These are phyloP conservation scores for Tetrapedia diversipes DNA, from an alignment of 2,888 invertebrate species.

Conservation along the genomic window DNA sequence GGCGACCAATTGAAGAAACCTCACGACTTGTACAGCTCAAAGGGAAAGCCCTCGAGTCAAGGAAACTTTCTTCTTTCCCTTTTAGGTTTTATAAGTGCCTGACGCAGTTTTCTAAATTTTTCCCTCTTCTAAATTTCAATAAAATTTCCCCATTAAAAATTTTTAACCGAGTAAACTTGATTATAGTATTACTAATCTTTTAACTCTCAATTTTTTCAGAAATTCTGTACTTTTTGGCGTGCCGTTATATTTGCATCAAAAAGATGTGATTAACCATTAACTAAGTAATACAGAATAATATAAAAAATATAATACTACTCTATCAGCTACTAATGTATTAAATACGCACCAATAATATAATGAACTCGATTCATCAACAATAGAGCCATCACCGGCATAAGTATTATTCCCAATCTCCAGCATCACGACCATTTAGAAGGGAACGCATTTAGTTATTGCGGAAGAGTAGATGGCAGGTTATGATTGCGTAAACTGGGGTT, in stretches of 20 bases:
- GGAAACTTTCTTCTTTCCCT: neutral
- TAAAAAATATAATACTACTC: neutral
- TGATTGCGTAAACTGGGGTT: slow-evolving; percentile 61
- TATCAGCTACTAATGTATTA: neutral
- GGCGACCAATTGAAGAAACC: neutral
- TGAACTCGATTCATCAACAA: neutral
- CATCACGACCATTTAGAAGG: neutral
- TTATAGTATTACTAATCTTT: too few species aligned
- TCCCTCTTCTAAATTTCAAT: too few species aligned
- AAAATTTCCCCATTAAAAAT: too few species aligned
- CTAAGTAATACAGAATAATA: neutral
- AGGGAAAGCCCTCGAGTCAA: neutral
- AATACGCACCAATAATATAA: neutral
- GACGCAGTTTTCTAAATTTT: too few species aligned
- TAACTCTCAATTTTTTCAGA: too few species aligned
- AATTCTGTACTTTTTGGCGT: too few species aligned
- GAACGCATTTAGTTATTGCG: slow-evolving; percentile 46
- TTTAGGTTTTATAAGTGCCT: too few species aligned
- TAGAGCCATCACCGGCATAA: neutral
- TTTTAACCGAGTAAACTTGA: too few species aligned
- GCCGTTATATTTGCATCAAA: too few species aligned
- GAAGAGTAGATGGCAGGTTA: slow-evolving; percentile 26
- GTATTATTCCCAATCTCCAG: neutral
- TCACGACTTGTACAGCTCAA: neutral
- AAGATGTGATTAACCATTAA: too few species aligned